Evolutionary conservation across 1,140 invertebrate genomes (phyloP).

Genomic region (Euura lappo): DNA sequence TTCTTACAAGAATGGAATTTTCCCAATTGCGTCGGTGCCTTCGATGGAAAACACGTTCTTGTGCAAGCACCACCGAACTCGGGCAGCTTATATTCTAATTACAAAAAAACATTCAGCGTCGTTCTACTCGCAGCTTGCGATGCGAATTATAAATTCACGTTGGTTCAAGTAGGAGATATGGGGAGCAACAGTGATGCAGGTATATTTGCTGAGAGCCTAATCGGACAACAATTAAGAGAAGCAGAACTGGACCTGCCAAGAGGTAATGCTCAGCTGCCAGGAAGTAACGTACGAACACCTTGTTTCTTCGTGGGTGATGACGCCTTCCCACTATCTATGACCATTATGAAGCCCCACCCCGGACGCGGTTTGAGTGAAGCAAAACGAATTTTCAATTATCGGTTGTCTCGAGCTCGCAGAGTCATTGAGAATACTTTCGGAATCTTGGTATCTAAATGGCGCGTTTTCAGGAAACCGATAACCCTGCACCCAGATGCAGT

Average conservation of each 20-base stretch:
- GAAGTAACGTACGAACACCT: slow-evolving; percentile 14
- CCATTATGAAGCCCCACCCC: slow-evolving; percentile 31
- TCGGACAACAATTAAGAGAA: slow-evolving; percentile 39
- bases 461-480: slow-evolving; percentile 43
- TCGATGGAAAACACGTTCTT: not conserved
- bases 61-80: slow-evolving; percentile 32
- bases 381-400: slow-evolving; percentile 40
- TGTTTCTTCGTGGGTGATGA: slow-evolving; percentile 19
- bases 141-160: slow-evolving; percentile 37
- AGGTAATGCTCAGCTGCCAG: not conserved
- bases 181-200: slow-evolving; percentile 29
- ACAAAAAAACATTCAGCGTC: slow-evolving; percentile 42
- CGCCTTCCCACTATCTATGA: slow-evolving; percentile 27
- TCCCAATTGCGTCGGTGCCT: too few relatives aligned
- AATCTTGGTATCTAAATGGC: too few relatives aligned
- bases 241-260: slow-evolving; percentile 31
- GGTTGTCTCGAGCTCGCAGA: slow-evolving; percentile 37
- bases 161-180: too few relatives aligned
- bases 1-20: slow-evolving; percentile 30
- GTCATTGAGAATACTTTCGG: too few relatives aligned
- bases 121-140: slow-evolving; percentile 43
- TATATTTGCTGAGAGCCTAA: slow-evolving; percentile 24
- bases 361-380: slow-evolving; percentile 12
- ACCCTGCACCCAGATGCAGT: slow-evolving; percentile 38
- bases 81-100: slow-evolving; percentile 49